These are phyloP conservation scores for Sebastes nivosus DNA, from an alignment of 2,797 vertebrate genomes.

Conservation along the genomic window DNA sequence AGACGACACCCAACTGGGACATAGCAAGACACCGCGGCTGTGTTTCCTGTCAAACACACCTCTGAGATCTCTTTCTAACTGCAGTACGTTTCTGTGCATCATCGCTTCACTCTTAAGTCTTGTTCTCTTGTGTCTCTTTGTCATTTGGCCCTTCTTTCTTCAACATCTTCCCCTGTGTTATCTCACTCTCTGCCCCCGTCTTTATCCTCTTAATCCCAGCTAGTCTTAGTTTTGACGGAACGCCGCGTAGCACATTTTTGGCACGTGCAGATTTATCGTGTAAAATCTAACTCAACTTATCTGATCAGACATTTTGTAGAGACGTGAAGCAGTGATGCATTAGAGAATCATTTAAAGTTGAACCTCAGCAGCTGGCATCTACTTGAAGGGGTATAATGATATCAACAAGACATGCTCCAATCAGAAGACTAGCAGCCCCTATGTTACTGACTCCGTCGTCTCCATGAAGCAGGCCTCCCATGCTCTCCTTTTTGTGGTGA, in stretches of 20 bases:
- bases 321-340: conserved; percentile 8
- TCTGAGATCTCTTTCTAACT: conserved; percentile 63
- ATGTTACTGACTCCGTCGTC: conserved; percentile 59
- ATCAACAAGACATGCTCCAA: conserved; percentile 67
- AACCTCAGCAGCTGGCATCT: conserved; percentile 52
- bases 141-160: conserved; percentile 12
- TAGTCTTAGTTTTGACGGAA: background rate
- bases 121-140: background rate
- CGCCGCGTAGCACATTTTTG: background rate
- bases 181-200: background rate
- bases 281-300: background rate
- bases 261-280: background rate
- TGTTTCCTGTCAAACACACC: conserved; percentile 80
- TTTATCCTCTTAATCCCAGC: background rate
- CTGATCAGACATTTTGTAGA: conserved; percentile 10
- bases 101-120: conserved; percentile 5
- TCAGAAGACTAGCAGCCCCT: conserved; percentile 49
- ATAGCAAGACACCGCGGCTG: conserved; percentile 70
- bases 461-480: conserved; percentile 32
- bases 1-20: conserved; percentile 69
- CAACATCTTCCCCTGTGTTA: background rate
- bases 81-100: conserved; percentile 23
- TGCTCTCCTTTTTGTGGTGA: conserved; percentile 44
- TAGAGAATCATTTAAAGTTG: conserved; percentile 29
- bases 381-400: conserved; percentile 59